Conservation (phyloP, 92 coral and sea anemone genomes). For the Scolanthus callimorphus region DNA sequence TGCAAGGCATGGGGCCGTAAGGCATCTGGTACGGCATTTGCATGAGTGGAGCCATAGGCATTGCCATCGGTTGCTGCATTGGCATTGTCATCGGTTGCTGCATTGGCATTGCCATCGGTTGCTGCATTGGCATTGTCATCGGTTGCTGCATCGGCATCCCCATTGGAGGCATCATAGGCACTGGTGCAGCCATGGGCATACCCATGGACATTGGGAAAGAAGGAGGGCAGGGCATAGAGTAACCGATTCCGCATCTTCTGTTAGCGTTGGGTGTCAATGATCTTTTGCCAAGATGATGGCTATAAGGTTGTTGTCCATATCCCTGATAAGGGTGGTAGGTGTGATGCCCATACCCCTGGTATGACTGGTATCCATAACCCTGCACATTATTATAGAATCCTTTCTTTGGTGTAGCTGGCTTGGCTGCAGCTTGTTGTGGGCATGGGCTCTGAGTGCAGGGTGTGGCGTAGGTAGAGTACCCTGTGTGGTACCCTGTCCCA, state of each 20-base stretch:
- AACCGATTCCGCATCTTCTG: conserved; percentile 42
- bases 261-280: conserved; percentile 25
- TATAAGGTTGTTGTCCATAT: background rate
- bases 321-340: background rate
- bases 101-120: conserved; percentile 51
- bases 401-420: no score
- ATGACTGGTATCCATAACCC: no score
- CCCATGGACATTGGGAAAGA: background rate
- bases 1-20: conserved; percentile 2
- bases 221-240: conserved; percentile 49
- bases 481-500: background rate
- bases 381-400: no score
- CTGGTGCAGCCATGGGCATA: conserved; percentile 13
- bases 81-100: conserved; percentile 41
- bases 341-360: no score
- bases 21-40: conserved; percentile 2
- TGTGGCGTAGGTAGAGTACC: background rate
- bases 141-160: conserved; percentile 24
- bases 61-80: no score
- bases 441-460: conserved; percentile 46
- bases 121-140: conserved; percentile 29
- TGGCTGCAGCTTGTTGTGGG: conserved; percentile 22
- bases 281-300: background rate
- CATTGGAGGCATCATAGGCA: no score
- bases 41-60: background rate